Base-by-base conservation (phyloP, 2,797 vertebrate genomes). In the Tenualosa thibaudeaui region DNA sequence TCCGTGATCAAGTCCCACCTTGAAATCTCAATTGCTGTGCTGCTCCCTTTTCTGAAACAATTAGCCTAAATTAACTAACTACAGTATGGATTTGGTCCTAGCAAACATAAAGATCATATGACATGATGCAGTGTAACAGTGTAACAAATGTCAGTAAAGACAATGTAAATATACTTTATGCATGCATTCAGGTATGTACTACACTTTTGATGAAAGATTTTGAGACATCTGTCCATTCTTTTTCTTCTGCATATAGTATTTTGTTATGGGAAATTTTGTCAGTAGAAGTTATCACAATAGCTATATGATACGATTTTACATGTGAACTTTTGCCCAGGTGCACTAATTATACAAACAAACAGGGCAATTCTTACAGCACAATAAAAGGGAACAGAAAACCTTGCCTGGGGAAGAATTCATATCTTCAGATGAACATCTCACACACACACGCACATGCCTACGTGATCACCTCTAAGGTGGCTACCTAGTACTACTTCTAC, bases 321-420 rank as follows among this genome's bases (percentile, higher is more conserved):
- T 71, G 65, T 71, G 65, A 78, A 43, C 71, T 43, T 78, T 43
- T 78, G 37, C 37, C 71, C 71, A 78, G 71, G 71, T 43, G 37
- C 40, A 8, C 37, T 46, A 46, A 78, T 78, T 78, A 43, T 22
- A 43, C 37, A 78, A 37, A 75, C 17, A 31, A 15, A 15, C 13
- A 43, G 13, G 37, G 37, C 7, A 22, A 78, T 78, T 43, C 9
- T 19, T 78, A 46, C 71, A 43, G 37, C 17, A 40, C 15, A 22
- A 78, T 78, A 43, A 78, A 40, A 4, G 5, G 15, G 3, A 37
- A 43, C 19, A 75, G 37, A 78, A 15, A 78, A 19, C 37, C 17
- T 22, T 43, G 71, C 71, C 71, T 43, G 40, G 26, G 71, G 68
- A 17, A 13, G 31, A 40, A 71, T 9, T 71, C 68, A 75, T 78